A percentile compares a stretch with the other conserved stretches of the same genome.
Conservation (phyloP, 2,113 vertebrate species). For the Chamaea fasciata region DNA sequence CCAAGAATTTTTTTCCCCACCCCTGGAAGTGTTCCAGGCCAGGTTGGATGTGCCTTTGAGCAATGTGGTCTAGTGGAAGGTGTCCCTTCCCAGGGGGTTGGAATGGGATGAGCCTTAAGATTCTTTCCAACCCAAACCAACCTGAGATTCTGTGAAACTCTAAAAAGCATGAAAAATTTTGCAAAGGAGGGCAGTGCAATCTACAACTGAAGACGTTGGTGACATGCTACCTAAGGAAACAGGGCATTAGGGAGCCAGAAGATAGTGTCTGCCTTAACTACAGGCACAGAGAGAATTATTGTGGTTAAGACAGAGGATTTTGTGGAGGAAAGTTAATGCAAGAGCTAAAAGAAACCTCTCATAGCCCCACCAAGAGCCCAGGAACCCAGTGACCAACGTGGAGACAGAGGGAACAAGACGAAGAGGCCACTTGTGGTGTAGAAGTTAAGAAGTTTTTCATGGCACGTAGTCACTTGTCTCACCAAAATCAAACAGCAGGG, state of each 20-base stretch:
- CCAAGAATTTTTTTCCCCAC: background rate
- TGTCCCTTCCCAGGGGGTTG: background rate
- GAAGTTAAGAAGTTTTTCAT: background rate
- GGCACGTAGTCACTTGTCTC: accelerated
- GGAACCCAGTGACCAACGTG: background rate
- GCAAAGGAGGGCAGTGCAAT: background rate
- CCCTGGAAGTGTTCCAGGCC: background rate
- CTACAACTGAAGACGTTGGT: background rate
- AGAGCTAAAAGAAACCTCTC: background rate
- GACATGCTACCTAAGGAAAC: accelerated
- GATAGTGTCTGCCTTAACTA: background rate
- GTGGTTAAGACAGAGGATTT: background rate
- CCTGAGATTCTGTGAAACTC: background rate
- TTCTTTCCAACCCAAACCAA: background rate
- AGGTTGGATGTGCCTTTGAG: background rate
- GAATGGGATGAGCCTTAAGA: background rate
- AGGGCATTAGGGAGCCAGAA: background rate
- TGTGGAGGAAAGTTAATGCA: background rate
- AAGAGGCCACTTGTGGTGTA: background rate
- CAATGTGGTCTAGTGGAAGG: background rate
- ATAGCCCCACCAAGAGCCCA: background rate
- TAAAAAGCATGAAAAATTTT: background rate
- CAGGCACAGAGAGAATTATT: background rate
- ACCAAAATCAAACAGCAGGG: background rate
- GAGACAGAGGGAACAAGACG: background rate